These are phyloP conservation scores for Ancistrus triradiatus DNA, from an alignment of 2,113 vertebrate species.

Conservation along the genomic window DNA sequence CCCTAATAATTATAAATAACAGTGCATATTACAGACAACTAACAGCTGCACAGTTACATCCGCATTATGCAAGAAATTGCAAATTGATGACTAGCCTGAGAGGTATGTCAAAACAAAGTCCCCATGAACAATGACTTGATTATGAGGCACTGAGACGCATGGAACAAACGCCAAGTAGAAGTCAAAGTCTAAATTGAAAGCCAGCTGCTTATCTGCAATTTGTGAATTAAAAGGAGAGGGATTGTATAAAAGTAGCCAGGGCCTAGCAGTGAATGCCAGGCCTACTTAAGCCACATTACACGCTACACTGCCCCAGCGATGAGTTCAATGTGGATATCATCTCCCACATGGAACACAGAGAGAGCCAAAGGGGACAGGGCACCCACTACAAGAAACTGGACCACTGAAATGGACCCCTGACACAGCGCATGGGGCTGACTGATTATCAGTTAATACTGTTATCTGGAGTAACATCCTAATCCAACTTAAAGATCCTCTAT, in stretches of 20 bases:
- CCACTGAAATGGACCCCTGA: slow-evolving; percentile 63
- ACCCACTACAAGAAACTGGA: slow-evolving; percentile 66
- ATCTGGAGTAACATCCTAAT: slow-evolving; percentile 1
- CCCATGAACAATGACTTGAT: slow-evolving; percentile 20
- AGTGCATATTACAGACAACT: slow-evolving; percentile 6
- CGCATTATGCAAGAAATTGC: neutral
- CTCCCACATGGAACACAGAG: slow-evolving; percentile 61
- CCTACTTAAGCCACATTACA: slow-evolving; percentile 76
- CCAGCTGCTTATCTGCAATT: slow-evolving; percentile 72
- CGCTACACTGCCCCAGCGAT: slow-evolving; percentile 73
- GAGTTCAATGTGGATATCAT: slow-evolving; percentile 77
- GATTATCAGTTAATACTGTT: slow-evolving; percentile 3
- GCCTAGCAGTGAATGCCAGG: slow-evolving; percentile 73
- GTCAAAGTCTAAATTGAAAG: slow-evolving; percentile 70
- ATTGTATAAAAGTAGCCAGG: slow-evolving; percentile 64
- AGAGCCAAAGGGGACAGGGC: slow-evolving; percentile 44
- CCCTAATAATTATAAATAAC: slow-evolving; percentile 1
- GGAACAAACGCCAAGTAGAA: slow-evolving; percentile 59
- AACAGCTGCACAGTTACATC: neutral
- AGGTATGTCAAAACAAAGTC: slow-evolving; percentile 13
- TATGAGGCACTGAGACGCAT: slow-evolving; percentile 12
- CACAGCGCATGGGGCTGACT: slow-evolving; percentile 50
- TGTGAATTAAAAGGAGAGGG: slow-evolving; percentile 64
- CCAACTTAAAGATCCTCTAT: neutral
- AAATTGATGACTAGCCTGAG: slow-evolving; percentile 14